Conservation (phyloP, 2,113 vertebrate species). For the Corythoichthys intestinalis region DNA sequence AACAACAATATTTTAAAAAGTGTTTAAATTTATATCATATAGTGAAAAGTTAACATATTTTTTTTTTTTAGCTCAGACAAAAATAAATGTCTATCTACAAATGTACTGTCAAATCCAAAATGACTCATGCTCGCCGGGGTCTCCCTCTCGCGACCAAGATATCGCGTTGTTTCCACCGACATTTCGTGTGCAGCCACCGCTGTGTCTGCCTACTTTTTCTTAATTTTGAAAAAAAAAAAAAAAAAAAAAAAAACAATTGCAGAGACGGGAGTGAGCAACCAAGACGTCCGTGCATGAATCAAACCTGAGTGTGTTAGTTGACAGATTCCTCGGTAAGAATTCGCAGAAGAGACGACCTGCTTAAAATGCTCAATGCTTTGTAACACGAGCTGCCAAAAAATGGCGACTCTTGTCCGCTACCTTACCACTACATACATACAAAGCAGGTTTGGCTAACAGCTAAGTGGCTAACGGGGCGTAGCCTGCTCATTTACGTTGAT, state of each 20-base stretch:
- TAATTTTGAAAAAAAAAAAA: too few species aligned
- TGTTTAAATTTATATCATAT: too few species aligned
- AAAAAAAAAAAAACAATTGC: background rate
- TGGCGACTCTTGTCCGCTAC: slow-evolving; percentile 5
- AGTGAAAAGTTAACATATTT: too few species aligned
- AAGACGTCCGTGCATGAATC: slow-evolving; percentile 32
- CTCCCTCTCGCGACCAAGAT: background rate
- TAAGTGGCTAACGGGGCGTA: slow-evolving; percentile 2
- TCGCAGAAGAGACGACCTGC: slow-evolving; percentile 18
- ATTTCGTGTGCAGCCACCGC: background rate
- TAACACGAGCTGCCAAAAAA: slow-evolving; percentile 18
- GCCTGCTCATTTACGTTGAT: background rate
- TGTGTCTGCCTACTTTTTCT: background rate
- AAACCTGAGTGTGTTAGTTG: slow-evolving; percentile 52
- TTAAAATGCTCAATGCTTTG: slow-evolving; percentile 11
- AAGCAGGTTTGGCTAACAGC: background rate
- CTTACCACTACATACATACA: slow-evolving; percentile 1
- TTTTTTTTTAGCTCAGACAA: too few species aligned
- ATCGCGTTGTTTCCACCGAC: slow-evolving; percentile 5
- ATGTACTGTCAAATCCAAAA: background rate
- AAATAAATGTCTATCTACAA: too few species aligned
- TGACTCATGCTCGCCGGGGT: background rate
- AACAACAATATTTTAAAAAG: too few species aligned
- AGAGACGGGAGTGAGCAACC: background rate
- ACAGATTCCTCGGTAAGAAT: slow-evolving; percentile 62